Conservation (phyloP, 2,113 vertebrate species). For the Synchiropus splendidus region DNA sequence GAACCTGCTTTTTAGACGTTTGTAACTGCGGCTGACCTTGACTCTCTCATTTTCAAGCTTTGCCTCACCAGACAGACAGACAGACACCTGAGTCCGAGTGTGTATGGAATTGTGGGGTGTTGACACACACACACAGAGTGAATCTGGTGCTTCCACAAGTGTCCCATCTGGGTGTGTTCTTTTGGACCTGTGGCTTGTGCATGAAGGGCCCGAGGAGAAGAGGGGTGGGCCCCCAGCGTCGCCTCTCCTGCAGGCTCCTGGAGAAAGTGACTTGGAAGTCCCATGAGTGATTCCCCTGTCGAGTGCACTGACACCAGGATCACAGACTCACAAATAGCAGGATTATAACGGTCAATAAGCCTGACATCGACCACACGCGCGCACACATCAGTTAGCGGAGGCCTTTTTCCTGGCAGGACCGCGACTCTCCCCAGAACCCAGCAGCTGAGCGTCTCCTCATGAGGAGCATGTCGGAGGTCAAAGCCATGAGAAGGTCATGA, state of each 20-base stretch:
- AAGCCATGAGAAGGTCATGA: conserved; percentile 66
- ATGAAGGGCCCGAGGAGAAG: conserved; percentile 68
- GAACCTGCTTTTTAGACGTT: too few species aligned
- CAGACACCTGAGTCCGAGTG: too few species aligned
- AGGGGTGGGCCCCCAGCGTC: conserved; percentile 70
- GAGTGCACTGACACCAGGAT: conserved; percentile 72
- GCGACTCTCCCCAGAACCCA: conserved; percentile 53
- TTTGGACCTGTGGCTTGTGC: conserved; percentile 40
- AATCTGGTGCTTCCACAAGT: too few species aligned
- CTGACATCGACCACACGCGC: conserved; percentile 63
- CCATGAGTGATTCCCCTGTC: conserved; percentile 74
- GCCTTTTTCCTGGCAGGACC: conserved; percentile 63
- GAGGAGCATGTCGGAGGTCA: conserved; percentile 64
- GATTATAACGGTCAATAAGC: conserved; percentile 80
- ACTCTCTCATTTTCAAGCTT: too few species aligned
- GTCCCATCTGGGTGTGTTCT: too few species aligned
- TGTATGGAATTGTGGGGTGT: too few species aligned
- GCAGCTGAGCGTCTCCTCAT: conserved; percentile 49
- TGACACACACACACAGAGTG: too few species aligned
- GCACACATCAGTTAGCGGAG: conserved; percentile 62
- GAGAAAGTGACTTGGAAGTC: conserved; percentile 26
- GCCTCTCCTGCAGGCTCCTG: too few species aligned
- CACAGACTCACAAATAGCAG: conserved; percentile 77
- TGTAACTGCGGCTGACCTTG: too few species aligned
- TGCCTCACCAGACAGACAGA: too few species aligned